Evolutionary conservation across 2,888 invertebrate species (phyloP).

Genomic region (Tachina fera): DNA sequence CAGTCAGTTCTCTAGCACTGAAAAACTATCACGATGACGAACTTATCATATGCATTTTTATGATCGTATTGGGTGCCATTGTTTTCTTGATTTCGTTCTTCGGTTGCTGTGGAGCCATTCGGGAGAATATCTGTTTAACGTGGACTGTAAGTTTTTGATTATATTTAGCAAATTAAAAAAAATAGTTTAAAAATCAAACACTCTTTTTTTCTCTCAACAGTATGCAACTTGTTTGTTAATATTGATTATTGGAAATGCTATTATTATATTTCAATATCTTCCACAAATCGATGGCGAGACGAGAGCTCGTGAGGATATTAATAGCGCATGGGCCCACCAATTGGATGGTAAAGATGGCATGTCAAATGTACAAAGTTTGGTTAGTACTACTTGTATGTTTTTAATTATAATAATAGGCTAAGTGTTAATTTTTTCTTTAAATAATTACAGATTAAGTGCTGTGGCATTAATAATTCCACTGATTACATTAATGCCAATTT

Average conservation of each 20-base stretch:
- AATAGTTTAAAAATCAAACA: background rate
- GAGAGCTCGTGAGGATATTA: conserved; percentile 81
- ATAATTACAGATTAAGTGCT: conserved; percentile 76
- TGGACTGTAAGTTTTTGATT: conserved; percentile 86
- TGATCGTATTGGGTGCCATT: conserved; percentile 87
- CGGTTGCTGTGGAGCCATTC: conserved; percentile 94
- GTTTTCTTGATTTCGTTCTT: conserved; percentile 92
- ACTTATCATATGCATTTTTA: conserved; percentile 74
- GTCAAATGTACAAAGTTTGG: conserved; percentile 74
- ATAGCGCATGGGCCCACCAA: conserved; percentile 81
- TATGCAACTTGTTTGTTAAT: conserved; percentile 88
- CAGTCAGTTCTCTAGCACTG: conserved; percentile 74
- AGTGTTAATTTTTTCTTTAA: background rate
- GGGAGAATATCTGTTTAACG: conserved; percentile 93
- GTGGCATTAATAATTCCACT: conserved; percentile 76
- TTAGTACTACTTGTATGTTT: conserved; percentile 64
- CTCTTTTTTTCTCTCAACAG: conserved; percentile 82
- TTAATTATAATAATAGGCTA: background rate
- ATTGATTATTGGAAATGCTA: conserved; percentile 86
- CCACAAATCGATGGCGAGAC: conserved; percentile 67
- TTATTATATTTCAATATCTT: conserved; percentile 83
- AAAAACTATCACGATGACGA: conserved; percentile 69
- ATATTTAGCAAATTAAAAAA: background rate
- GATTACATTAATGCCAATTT: conserved; percentile 75
- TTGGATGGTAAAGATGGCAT: conserved; percentile 74